phyloP scores from a whole-genome alignment of 2,113 vertebrate species.

The Caretta caretta region DNA sequence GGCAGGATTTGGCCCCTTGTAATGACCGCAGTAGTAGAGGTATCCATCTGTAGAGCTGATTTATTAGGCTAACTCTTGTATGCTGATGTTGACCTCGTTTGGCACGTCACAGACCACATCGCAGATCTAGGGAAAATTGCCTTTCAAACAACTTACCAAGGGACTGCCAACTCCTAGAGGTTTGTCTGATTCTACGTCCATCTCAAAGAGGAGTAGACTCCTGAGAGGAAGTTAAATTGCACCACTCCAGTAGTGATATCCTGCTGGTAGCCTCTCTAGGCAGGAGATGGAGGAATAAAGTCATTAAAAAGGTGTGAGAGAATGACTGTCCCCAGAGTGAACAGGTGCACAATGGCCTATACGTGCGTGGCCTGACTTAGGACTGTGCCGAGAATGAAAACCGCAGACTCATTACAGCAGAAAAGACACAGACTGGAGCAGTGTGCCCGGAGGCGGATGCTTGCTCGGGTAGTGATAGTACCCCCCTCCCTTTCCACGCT shows the following conservation, averaged over 20 bases:
- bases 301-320: background rate
- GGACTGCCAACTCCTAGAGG: background rate
- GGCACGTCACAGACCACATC: background rate
- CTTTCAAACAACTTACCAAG: background rate
- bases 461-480: background rate
- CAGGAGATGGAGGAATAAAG: background rate
- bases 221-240: background rate
- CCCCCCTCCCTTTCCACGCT: background rate
- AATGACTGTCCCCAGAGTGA: background rate
- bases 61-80: accelerated
- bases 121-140: background rate
- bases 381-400: background rate
- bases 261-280: background rate
- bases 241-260: background rate
- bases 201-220: background rate
- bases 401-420: background rate
- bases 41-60: background rate
- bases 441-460: background rate
- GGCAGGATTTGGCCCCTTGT: background rate
- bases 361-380: background rate
- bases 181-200: background rate
- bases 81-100: background rate
- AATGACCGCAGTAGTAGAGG: background rate
- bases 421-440: background rate
- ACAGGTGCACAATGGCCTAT: no score